Evolutionary conservation across 2,888 invertebrate genomes (phyloP).

Genomic region (Cremastinae sp.): DNA sequence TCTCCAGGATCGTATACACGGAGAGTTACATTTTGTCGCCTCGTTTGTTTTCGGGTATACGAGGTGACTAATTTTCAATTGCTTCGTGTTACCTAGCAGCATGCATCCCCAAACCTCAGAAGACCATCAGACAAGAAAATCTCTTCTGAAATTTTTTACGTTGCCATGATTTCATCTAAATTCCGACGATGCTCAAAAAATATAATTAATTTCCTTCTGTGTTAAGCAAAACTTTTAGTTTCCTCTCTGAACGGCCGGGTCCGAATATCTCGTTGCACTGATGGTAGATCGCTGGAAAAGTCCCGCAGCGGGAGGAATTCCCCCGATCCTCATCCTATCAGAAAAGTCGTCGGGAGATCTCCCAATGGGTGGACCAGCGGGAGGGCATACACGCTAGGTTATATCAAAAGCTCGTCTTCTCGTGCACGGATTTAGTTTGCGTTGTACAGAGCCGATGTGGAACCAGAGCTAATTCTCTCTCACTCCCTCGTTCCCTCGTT

Average conservation of each 20-base stretch:
- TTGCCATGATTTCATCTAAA: too few relatives aligned
- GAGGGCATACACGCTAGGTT: constrained; percentile 31
- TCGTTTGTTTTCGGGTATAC: too few relatives aligned
- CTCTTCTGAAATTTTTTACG: too few relatives aligned
- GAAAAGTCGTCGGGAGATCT: constrained; percentile 28
- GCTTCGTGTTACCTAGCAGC: too few relatives aligned
- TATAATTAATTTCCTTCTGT: not conserved
- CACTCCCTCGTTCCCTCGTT: constrained; percentile 13
- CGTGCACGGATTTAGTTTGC: constrained; percentile 18
- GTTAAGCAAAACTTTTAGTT: not conserved
- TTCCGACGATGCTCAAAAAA: too few relatives aligned
- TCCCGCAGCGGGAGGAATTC: constrained; percentile 16
- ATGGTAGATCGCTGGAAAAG: not conserved
- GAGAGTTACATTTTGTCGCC: too few relatives aligned
- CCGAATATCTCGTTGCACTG: not conserved
- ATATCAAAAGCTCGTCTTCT: constrained; percentile 43
- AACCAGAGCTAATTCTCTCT: constrained; percentile 16
- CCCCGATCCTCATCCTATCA: constrained; percentile 26
- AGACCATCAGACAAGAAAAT: too few relatives aligned
- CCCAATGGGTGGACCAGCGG: constrained; percentile 11
- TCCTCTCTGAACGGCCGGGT: not conserved
- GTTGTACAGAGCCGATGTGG: constrained; percentile 34
- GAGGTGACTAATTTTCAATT: too few relatives aligned
- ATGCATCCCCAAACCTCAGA: too few relatives aligned
- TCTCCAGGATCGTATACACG: not conserved